phyloP scores from a whole-genome alignment of 53 echinoderm and acorn worm species.

The Mesocentrotus franciscanus region DNA sequence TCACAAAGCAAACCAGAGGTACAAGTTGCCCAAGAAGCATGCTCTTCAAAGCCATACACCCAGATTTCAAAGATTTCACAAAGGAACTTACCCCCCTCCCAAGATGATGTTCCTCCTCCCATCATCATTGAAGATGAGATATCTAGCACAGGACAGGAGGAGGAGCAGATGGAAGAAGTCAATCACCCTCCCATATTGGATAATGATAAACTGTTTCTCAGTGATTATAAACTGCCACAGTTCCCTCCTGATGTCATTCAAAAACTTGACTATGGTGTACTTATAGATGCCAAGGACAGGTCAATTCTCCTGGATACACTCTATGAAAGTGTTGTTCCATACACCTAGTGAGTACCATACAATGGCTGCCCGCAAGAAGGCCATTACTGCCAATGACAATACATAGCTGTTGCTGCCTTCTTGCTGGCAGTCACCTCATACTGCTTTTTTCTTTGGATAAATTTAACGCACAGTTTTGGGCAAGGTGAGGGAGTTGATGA shows the following conservation, averaged over 20 bases:
- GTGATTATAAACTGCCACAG: conserved; percentile 17
- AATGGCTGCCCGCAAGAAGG: no score
- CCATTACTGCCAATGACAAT: no score
- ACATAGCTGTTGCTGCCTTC: no score
- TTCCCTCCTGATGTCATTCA: neutral
- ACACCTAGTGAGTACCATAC: conserved; percentile 49
- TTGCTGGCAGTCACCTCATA: no score
- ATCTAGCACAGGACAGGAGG: neutral
- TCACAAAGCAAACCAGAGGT: neutral
- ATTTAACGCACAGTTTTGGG: no score
- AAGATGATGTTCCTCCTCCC: neutral
- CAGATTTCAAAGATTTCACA: neutral
- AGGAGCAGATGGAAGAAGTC: neutral
- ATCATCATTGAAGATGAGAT: neutral
- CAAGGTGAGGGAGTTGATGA: neutral
- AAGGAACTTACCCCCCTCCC: neutral
- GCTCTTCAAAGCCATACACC: neutral
- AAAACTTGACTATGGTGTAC: neutral
- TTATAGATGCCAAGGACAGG: neutral
- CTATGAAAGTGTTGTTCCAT: conserved; percentile 16
- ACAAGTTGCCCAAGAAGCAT: neutral
- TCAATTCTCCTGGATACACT: conserved; percentile 14
- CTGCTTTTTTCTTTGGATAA: no score
- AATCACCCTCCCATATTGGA: neutral
- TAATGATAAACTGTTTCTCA: neutral